A percentile compares a stretch with the other conserved stretches of the same genome.
Evolutionary conservation across 2,797 vertebrate species (phyloP).

Genomic region (Podargus strigoides): DNA sequence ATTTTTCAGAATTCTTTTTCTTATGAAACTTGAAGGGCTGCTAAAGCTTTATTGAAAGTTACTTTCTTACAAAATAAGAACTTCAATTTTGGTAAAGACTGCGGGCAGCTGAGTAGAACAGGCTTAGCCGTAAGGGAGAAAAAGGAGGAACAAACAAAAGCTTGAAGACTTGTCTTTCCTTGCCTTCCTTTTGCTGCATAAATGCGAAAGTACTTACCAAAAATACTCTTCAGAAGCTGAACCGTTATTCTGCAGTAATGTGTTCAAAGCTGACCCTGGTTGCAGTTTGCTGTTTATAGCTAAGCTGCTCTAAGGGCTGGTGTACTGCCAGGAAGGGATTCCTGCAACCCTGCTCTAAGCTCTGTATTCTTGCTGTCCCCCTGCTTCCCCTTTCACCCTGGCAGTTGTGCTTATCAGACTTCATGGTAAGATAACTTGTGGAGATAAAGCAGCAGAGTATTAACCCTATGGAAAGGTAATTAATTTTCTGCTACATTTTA

Average conservation of each 20-base stretch:
- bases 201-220: not conserved
- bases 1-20: not conserved
- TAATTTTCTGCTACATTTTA: not conserved
- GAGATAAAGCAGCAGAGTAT: not conserved
- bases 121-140: not conserved
- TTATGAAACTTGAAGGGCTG: not conserved
- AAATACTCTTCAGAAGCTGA: conserved; percentile 23
- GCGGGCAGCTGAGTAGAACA: not conserved
- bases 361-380: not conserved
- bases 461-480: not conserved
- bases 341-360: not conserved
- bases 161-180: not conserved
- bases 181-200: not conserved
- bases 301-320: not conserved
- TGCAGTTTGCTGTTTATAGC: conserved; percentile 24
- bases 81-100: not conserved
- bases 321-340: conserved; percentile 41
- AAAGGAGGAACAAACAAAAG: not conserved
- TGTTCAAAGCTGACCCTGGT: not conserved
- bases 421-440: not conserved
- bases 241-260: not conserved
- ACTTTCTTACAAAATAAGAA: not conserved
- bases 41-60: not conserved
- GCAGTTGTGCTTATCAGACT: not conserved
- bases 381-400: not conserved